phyloP scores from a whole-genome alignment of 1,140 invertebrate species.

The Drosophila burlai region DNA sequence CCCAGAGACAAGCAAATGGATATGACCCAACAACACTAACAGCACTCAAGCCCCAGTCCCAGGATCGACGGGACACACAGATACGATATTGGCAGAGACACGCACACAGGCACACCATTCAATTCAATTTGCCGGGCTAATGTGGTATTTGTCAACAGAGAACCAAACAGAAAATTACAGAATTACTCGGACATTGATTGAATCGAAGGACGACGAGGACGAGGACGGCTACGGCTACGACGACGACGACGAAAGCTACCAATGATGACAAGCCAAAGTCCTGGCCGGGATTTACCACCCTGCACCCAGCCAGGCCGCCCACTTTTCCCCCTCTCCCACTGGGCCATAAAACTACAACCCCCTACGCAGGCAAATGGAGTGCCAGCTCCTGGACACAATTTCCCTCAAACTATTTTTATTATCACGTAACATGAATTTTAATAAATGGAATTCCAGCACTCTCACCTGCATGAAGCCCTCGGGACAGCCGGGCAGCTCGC shows the following conservation, averaged over 20 bases:
- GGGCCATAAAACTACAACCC: constrained; percentile 66
- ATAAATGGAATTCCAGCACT: constrained; percentile 72
- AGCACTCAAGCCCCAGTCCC: constrained; percentile 57
- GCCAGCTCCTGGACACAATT: constrained; percentile 55
- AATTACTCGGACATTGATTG: constrained; percentile 83
- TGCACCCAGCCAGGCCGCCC: constrained; percentile 1
- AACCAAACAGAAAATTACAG: constrained; percentile 76
- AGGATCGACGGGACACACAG: constrained; percentile 35
- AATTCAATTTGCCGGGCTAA: constrained; percentile 82
- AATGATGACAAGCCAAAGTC: constrained; percentile 45
- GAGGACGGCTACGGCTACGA: constrained; percentile 15
- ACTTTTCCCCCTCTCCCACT: not conserved
- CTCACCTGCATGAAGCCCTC: constrained; percentile 92
- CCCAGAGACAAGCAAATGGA: constrained; percentile 36
- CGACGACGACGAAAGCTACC: constrained; percentile 47
- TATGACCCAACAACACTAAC: constrained; percentile 34
- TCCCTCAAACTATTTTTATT: constrained; percentile 44
- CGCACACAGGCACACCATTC: constrained; percentile 59
- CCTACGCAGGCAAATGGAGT: constrained; percentile 67
- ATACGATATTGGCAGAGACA: constrained; percentile 27
- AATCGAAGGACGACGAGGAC: constrained; percentile 60
- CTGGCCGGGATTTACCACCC: constrained; percentile 22
- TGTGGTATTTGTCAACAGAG: constrained; percentile 81
- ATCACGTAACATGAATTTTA: constrained; percentile 76
- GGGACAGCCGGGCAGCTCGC: constrained; percentile 89